Base-by-base conservation (phyloP, 1,140 invertebrate genomes). In the Drosophila tsacasi region DNA sequence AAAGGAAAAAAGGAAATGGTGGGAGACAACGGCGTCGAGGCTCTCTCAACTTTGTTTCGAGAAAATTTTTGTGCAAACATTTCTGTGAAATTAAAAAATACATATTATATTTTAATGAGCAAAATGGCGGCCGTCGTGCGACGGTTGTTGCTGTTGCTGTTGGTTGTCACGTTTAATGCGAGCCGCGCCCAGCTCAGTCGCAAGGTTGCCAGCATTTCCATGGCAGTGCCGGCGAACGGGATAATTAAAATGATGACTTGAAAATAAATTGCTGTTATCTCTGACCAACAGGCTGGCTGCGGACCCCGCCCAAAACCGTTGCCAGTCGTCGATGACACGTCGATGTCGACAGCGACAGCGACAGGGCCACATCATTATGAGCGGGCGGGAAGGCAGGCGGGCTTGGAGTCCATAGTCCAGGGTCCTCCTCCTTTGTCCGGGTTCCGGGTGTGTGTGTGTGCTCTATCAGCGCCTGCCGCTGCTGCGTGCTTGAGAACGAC, bases 61-160 rank as follows among this genome's bases (percentile, higher is more conserved):
- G 87, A 64, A 87, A 91, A 87, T 91, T 92, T 92, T 92, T 91
- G 91, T 86, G 91, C 85, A 92, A 92, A 92, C 91, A 92, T 92
- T 92, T 92, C 91, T 86, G 77, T 84, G 87, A 92, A 92, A 92
- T 92, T 92, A 92, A 92, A 90, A 92, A 92, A 91, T 92, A 91
- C 84, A 92, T 92, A 92, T 92, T 92, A 92, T 92, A 92, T 92
- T 92, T 92, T 92, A 92, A 92, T 92, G 91, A 92, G 91, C 87
- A 92, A 92, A 92, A 92, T 90, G 86, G 86, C 82, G 75, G 82
- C 72, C 82, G 23, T 39, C 46, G 59, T 46, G 35, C 21, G 52
- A 35, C 55, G 44, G 44, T 57, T 46, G 68, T 39, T 63, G 61
- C 58, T 76, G 49, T 52, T 52, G 71, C 67, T 83, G 74, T 27